Conservation (phyloP, 92 coral and sea anemone species). For the Desmophyllum pertusum region DNA sequence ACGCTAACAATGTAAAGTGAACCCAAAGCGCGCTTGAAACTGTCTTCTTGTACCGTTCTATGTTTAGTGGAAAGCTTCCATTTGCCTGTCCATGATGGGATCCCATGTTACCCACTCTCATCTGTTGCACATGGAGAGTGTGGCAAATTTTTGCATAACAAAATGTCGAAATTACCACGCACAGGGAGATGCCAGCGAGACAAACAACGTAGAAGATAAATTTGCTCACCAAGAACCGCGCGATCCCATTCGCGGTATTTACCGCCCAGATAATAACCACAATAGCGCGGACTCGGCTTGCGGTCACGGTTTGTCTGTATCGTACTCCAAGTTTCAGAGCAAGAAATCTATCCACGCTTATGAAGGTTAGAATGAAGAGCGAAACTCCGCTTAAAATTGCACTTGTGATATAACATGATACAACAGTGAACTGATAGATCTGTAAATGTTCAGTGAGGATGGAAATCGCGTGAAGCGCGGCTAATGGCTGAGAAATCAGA, state of each 20-base stretch:
- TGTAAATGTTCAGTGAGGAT: not conserved
- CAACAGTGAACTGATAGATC: not conserved
- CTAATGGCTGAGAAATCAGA: constrained; percentile 5
- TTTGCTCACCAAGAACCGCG: not conserved
- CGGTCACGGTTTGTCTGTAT: constrained; percentile 10
- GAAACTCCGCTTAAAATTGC: constrained; percentile 5
- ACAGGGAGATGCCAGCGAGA: not conserved
- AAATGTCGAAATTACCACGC: not conserved
- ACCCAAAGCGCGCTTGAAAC: constrained; percentile 18
- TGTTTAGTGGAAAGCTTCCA: not conserved
- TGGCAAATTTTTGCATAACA: constrained; percentile 1
- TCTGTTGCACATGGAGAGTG: not conserved
- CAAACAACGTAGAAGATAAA: not conserved
- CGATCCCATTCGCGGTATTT: not conserved
- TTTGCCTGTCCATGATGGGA: not conserved
- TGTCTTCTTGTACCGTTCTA: not conserved
- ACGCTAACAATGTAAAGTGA: not conserved
- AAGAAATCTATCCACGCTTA: not conserved
- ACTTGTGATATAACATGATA: not conserved
- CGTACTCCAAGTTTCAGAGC: constrained; percentile 6
- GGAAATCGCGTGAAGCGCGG: not conserved
- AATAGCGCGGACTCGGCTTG: not conserved
- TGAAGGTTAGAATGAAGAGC: not conserved
- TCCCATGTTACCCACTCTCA: not conserved
- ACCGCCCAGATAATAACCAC: constrained; percentile 3